Evolutionary conservation across 2,888 invertebrate genomes (phyloP), one percentile per base, ranked within the genome.

Genomic region (Latrodectus elegans): DNA sequence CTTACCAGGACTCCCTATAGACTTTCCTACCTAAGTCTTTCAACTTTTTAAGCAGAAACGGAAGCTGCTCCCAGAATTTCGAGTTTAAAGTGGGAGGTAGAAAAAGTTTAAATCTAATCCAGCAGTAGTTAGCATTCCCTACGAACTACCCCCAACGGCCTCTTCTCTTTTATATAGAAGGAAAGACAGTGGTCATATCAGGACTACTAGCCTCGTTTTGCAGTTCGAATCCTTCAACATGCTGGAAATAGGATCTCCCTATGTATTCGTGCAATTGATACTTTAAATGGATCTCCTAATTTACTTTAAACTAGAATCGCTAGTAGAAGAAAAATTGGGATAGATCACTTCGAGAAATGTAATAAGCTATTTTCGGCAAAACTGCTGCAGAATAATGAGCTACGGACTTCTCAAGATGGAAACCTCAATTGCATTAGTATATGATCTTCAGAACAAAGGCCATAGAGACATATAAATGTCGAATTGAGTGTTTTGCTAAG

Each of bases 31-130:
- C 74, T 67, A 73, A 78, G 74, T 77, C 74, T 74, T 83, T 73
- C 80, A 79, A 70, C 64, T 68, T 71, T 82, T 82, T 81, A 82
- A 76, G 51, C 55, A 55, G 73, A 83, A 88, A 88, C 73, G 15
- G 51, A 72, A 81, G 51, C 81, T 81, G 76, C 77, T 81, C 49
- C 77, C 60, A 55, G 83, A 88, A 88, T 88, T 88, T 83, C 87
- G 82, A 88, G 87, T 88, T 88, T 88, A 83, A 87, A 87, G 83
- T 82, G 78, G 77, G 60, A 78, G n/a, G 60, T 71, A 72, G 68
- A 74, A 81, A 84, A 88, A 88, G 87, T 88, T 88, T 82, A 88
- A 84, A 84, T 88, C 84, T 68, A 88, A 82, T 84, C 88, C 81
- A 51, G 72, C 67, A 84, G 81, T 83, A 85, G 88, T 88, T 88